phyloP scores from a whole-genome alignment of 1,140 invertebrate genomes.

The Choristoneura fumiferana region DNA sequence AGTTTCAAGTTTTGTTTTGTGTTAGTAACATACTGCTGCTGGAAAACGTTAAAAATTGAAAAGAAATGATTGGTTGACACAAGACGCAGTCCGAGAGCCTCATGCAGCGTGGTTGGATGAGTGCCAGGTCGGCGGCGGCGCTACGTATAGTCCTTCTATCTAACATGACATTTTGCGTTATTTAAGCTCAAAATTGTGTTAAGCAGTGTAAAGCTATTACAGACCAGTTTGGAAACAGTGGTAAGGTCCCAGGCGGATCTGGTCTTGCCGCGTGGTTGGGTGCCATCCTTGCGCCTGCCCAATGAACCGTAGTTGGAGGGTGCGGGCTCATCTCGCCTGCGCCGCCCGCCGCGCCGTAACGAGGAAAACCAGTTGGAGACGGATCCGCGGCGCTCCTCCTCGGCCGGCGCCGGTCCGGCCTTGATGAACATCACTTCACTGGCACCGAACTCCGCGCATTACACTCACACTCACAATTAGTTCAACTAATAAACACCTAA shows the following conservation, averaged over 20 bases:
- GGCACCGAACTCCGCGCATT: slow-evolving; percentile 57
- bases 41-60: background rate
- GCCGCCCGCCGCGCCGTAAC: slow-evolving; percentile 79
- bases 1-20: too few species aligned
- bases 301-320: slow-evolving; percentile 70
- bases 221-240: slow-evolving; percentile 76
- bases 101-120: slow-evolving; percentile 64
- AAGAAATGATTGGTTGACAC: slow-evolving; percentile 44
- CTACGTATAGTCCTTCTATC: background rate
- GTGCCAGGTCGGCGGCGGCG: slow-evolving; percentile 44
- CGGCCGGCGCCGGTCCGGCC: slow-evolving; percentile 56
- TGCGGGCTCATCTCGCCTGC: slow-evolving; percentile 61
- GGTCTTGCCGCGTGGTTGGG: slow-evolving; percentile 72
- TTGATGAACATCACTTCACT: slow-evolving; percentile 77
- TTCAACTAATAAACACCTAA: background rate
- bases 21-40: too few species aligned
- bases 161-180: slow-evolving; percentile 12
- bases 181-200: background rate
- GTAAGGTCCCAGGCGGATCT: slow-evolving; percentile 83
- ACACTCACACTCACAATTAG: slow-evolving; percentile 41
- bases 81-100: slow-evolving; percentile 55
- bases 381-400: slow-evolving; percentile 79
- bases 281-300: slow-evolving; percentile 67
- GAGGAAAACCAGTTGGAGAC: slow-evolving; percentile 88
- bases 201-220: slow-evolving; percentile 43